A percentile compares a stretch with the other conserved stretches of the same genome.
Evolutionary conservation across 2,888 invertebrate species (phyloP).

Genomic region (Drosophila maculinotata): DNA sequence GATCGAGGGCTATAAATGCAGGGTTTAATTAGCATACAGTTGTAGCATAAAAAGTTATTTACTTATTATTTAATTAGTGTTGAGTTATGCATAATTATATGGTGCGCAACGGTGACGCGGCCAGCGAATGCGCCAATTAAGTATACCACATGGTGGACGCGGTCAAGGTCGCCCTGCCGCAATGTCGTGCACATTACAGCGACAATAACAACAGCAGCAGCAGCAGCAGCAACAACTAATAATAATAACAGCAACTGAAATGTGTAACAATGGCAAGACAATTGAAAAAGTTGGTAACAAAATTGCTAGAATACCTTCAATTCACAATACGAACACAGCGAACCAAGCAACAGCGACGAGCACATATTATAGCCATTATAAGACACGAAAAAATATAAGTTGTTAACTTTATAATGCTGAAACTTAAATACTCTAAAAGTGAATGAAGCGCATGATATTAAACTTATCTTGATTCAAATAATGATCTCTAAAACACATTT

Average conservation of each 20-base stretch:
- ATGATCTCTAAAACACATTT: too few relatives aligned
- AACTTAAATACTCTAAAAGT: constrained; percentile 24
- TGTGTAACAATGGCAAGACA: constrained; percentile 55
- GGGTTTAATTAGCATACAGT: constrained; percentile 26
- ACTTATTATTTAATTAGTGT: constrained; percentile 50
- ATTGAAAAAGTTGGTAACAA: constrained; percentile 28
- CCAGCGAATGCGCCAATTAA: constrained; percentile 65
- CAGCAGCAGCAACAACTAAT: constrained; percentile 19
- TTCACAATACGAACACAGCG: constrained; percentile 19
- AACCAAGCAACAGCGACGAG: constrained; percentile 23
- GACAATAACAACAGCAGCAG: constrained; percentile 21
- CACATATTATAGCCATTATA: constrained; percentile 3
- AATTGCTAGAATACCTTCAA: constrained; percentile 57
- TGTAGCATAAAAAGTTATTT: neutral
- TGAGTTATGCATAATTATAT: constrained; percentile 71
- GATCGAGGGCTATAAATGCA: neutral
- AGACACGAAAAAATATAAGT: neutral
- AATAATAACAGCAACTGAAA: constrained; percentile 35
- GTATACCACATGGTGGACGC: constrained; percentile 77
- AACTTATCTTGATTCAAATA: too few relatives aligned
- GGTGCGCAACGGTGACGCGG: constrained; percentile 35
- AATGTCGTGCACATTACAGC: constrained; percentile 75
- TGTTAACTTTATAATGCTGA: neutral
- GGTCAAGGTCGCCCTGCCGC: constrained; percentile 70
- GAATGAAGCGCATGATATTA: neutral